Evolutionary conservation across 64 coral and sea anemone genomes (phyloP), one percentile per base, ranked within the genome.

Genomic region (Pocillopora verrucosa): DNA sequence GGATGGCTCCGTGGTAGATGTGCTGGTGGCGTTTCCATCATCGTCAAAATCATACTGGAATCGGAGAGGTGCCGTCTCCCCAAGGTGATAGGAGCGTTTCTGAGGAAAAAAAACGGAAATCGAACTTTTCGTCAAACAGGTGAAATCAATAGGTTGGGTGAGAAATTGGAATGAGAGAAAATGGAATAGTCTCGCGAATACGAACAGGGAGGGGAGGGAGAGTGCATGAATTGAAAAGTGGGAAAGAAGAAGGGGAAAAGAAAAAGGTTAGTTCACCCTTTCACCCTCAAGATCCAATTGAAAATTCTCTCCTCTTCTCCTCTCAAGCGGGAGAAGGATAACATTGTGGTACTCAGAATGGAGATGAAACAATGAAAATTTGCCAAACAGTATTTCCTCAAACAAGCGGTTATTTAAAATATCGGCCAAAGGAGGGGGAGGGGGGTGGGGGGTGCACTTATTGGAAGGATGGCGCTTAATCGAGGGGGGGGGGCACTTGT

Each of bases 71-170:
- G 87, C 84, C 74, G 87, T 92, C 75, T 96, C 94, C 9, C 94
- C 91, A 22, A 91, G 94, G 75, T 96, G 94, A 60, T 93, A 96
- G 6, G 94, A 96, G 37, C 94, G 94, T 87, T 93, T 96, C 94
- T 96, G 11, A 30, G 58, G 78, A 38, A 38, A 77, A 10, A 92
- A 88, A 13, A 16, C 30, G 30, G 13, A 25, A 17, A 9, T 3
- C 14, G 30, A n/a, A 13, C 57, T 11, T 81, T 34, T 81, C 59
- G 37, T 5, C 16, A 60, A 57, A 10, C 30, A 58, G 13, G 10
- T 80, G 59, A 60, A 45, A 25, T 9, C 11, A 34, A 3, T 35
- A 15, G 10, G 19, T 4, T 1, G n/a, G 65, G 10, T 0, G 22
- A 45, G n/a, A 19, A 19, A 11, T 25, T 60, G 13, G 59, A 30